These are phyloP conservation scores for Glossophaga mutica DNA, from an alignment of 2,797 vertebrate species.

Conservation along the genomic window DNA sequence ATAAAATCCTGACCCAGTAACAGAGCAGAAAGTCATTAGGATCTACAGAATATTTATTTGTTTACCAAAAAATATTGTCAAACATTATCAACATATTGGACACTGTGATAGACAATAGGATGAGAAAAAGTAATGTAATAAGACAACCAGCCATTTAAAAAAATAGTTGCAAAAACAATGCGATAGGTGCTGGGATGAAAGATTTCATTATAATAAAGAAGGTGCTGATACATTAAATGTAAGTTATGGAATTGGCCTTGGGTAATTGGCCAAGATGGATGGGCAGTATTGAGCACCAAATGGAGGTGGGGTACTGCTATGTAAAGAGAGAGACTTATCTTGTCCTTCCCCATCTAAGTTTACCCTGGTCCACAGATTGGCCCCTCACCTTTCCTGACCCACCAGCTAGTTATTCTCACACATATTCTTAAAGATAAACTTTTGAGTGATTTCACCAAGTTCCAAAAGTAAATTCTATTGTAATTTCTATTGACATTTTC, in stretches of 20 bases:
- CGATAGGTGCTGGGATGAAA: not conserved
- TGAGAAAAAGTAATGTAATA: not conserved
- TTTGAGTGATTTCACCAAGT: conserved; percentile 39
- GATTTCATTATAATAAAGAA: not conserved
- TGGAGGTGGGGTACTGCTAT: not conserved
- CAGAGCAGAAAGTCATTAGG: not conserved
- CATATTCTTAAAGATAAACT: conserved; percentile 14
- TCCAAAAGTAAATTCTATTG: conserved; percentile 46
- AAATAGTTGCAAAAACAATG: not conserved
- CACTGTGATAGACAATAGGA: not conserved
- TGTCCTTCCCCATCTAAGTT: not conserved
- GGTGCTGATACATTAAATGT: not conserved
- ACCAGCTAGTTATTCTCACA: not conserved
- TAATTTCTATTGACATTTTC: conserved; percentile 44
- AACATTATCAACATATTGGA: not conserved
- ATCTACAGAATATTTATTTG: not conserved
- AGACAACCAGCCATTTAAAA: not conserved
- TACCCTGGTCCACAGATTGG: not conserved
- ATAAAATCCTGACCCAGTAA: not conserved
- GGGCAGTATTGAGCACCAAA: not conserved
- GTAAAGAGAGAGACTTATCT: not conserved
- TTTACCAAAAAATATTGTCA: not conserved
- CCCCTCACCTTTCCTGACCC: not conserved
- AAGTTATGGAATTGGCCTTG: not conserved
- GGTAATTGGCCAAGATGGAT: not conserved